Evolutionary conservation across 2,888 invertebrate species (phyloP).

Genomic region (Gisinianus flammeolus): DNA sequence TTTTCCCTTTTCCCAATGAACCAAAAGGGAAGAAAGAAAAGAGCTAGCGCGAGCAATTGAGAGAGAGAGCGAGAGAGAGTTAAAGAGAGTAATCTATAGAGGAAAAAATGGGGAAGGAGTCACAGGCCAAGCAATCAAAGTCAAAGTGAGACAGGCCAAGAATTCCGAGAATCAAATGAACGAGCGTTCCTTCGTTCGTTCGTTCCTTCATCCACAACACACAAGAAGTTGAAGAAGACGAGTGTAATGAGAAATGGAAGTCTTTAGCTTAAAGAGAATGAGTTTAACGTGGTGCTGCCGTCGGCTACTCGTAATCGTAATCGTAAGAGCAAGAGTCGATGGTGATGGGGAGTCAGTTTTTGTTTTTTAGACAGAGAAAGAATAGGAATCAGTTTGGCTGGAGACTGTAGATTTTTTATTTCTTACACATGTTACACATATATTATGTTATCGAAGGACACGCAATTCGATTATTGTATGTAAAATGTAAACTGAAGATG

Average conservation of each 20-base stretch:
- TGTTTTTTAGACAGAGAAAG: neutral
- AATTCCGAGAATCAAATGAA: slow-evolving; percentile 29
- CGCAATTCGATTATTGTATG: too few relatives aligned
- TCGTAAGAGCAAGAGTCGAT: neutral
- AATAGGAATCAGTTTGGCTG: neutral
- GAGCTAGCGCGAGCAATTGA: too few relatives aligned
- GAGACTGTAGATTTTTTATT: too few relatives aligned
- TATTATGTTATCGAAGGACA: too few relatives aligned
- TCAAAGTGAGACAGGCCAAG: slow-evolving; percentile 30
- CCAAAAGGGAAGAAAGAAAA: neutral
- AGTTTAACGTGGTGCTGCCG: slow-evolving; percentile 13
- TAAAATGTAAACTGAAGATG: too few relatives aligned
- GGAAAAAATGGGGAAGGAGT: slow-evolving; percentile 28
- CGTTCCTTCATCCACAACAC: neutral
- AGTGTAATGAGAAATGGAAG: slow-evolving; percentile 36
- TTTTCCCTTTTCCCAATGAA: neutral
- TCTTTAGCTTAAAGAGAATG: slow-evolving; percentile 23
- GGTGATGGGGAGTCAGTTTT: neutral
- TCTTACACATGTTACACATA: too few relatives aligned
- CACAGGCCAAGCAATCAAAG: slow-evolving; percentile 39
- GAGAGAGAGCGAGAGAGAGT: too few relatives aligned
- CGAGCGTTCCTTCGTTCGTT: slow-evolving; percentile 15
- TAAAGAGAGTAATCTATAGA: neutral
- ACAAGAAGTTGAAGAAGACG: neutral
- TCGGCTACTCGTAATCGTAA: too few relatives aligned